Evolutionary conservation across 2,888 invertebrate genomes (phyloP), one percentile per base, ranked within the genome.

Genomic region (Diaprepes abbreviatus): DNA sequence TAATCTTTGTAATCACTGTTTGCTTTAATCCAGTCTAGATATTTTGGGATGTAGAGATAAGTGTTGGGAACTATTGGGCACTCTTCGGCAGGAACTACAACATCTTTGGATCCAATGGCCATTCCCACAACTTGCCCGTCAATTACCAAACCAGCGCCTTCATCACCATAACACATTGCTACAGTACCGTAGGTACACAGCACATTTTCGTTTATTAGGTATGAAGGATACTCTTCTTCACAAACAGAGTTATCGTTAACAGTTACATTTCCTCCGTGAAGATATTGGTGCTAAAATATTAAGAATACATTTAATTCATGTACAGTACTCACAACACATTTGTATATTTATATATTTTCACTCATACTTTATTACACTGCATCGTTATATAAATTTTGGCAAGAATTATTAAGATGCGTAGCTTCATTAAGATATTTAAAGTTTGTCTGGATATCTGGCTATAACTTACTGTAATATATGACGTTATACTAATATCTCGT

Each of bases 1-100:
- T 50, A 50, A 16, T 50, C 28, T 9, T 5, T 24, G n/a, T 38
- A 59, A 33, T 59, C 64, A 55, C 55, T 64, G 14, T 55, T 54
- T 3, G 43, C 55, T 35, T 64, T 64, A 45, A 64, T 64, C 64
- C 64, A 64, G 14, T 64, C 55, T n/a, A 64, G 17, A 55, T 64
- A 64, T 21, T 64, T 64, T 5, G 64, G 52, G 21, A 64, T 64
- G 12, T 50, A 55, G 2, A 64, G 10, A 35, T 64, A 64, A 9
- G 45, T 57, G 17, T 59, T 59, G 4, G 62, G 62, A 14, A 63
- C 24, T 16, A 63, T 52, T 1, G 62, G 62, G 12, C 62, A 63
- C 24, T 63, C 52, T 40, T 63, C 52, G n/a, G 40, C 9, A 9
- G 52, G 38, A 12, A 16, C 21, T 6, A 38, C 5, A 12, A 63